These are phyloP conservation scores for Limanda limanda DNA, from an alignment of 2,113 vertebrate species.

Conservation along the genomic window DNA sequence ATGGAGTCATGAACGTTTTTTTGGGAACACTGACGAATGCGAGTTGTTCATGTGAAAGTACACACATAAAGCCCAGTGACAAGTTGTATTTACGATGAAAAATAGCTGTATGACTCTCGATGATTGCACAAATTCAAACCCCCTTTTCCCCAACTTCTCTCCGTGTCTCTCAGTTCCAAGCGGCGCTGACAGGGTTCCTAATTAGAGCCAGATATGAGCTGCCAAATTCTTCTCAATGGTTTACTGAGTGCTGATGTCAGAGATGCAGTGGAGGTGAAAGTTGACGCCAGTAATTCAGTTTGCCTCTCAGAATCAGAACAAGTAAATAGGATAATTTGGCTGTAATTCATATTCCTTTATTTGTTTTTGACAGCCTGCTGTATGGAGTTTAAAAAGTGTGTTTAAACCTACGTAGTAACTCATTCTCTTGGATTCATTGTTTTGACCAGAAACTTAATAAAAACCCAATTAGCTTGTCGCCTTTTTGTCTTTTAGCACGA, in stretches of 20 bases:
- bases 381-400: slow-evolving; percentile 42
- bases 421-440: slow-evolving; percentile 44
- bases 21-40: background rate
- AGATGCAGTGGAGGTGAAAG: slow-evolving; percentile 63
- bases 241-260: slow-evolving; percentile 72
- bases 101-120: background rate
- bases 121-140: slow-evolving; percentile 46
- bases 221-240: slow-evolving; percentile 73
- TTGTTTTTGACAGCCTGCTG: slow-evolving; percentile 30
- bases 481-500: slow-evolving; percentile 38
- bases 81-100: slow-evolving; percentile 33
- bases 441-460: slow-evolving; percentile 61
- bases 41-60: slow-evolving; percentile 6
- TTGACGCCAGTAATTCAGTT: slow-evolving; percentile 59
- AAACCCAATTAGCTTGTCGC: slow-evolving; percentile 50
- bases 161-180: slow-evolving; percentile 33
- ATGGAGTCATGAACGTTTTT: background rate
- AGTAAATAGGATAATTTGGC: slow-evolving; percentile 38
- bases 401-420: slow-evolving; percentile 16
- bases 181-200: slow-evolving; percentile 63
- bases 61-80: background rate
- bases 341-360: slow-evolving; percentile 44
- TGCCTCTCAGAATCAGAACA: slow-evolving; percentile 42
- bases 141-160: slow-evolving; percentile 13
- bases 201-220: slow-evolving; percentile 75